Conservation (phyloP, 2,797 vertebrate genomes). For the Neosilurus hyrtlii region DNA sequence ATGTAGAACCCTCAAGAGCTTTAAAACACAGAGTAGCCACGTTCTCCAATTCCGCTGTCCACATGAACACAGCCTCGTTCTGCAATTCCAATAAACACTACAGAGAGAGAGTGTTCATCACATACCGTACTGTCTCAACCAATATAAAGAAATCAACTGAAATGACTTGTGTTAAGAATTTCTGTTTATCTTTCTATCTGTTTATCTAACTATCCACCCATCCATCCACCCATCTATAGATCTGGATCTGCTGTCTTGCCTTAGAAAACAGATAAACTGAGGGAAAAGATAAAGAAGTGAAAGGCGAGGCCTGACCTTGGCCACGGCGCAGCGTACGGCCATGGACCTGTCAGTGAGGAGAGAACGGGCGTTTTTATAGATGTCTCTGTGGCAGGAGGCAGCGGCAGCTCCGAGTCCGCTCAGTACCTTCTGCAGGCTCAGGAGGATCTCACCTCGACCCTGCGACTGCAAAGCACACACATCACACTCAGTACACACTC, state of each 20-base stretch:
- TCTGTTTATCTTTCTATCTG: background rate
- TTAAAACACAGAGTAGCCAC: conserved; percentile 95
- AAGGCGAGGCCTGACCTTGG: conserved; percentile 78
- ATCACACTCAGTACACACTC: background rate
- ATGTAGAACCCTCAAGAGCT: conserved; percentile 95
- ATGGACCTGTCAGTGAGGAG: conserved; percentile 93
- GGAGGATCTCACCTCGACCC: conserved; percentile 94
- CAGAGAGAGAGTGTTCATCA: background rate
- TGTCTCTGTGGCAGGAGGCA: conserved; percentile 94
- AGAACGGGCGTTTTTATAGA: conserved; percentile 96
- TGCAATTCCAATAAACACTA: conserved; percentile 96
- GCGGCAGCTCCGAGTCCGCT: conserved; percentile 91
- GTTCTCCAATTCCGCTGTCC: conserved; percentile 97
- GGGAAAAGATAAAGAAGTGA: background rate
- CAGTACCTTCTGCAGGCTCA: conserved; percentile 95
- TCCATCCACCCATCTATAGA: too few relatives aligned
- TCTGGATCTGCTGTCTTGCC: background rate
- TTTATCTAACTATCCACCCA: background rate
- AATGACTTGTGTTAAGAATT: background rate
- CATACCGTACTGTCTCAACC: background rate
- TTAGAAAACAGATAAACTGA: background rate
- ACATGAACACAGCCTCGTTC: conserved; percentile 98
- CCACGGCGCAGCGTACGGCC: conserved; percentile 94
- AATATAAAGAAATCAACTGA: background rate
- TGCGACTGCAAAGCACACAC: conserved; percentile 78